Conservation (phyloP, 2,797 vertebrate species). For the Heteromormyrus szaboi region DNA sequence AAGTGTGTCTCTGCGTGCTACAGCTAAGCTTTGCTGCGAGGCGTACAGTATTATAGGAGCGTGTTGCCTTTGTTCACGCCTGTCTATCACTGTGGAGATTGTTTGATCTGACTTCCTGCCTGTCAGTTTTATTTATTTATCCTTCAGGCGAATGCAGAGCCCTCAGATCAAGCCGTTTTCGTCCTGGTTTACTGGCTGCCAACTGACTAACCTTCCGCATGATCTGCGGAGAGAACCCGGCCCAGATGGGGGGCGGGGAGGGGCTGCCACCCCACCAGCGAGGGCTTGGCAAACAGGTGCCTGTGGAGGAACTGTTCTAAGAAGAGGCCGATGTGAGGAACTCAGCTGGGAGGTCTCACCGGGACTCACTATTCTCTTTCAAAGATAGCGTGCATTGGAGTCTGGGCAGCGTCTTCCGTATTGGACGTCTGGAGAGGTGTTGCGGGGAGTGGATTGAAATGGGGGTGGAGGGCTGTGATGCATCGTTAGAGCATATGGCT, state of each 20-base stretch:
- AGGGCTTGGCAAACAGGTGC: neutral
- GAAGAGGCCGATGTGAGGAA: neutral
- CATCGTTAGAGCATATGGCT: neutral
- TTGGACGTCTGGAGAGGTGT: neutral
- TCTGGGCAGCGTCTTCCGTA: neutral
- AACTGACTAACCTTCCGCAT: neutral
- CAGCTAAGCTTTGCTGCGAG: neutral
- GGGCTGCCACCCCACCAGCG: neutral
- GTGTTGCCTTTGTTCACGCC: neutral
- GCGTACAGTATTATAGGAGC: neutral
- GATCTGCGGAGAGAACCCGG: neutral
- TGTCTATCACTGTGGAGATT: neutral
- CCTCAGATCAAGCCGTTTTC: neutral
- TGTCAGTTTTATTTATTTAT: neutral
- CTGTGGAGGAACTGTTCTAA: neutral
- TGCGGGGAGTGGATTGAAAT: neutral
- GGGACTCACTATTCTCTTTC: neutral
- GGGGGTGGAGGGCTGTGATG: neutral
- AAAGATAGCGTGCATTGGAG: neutral
- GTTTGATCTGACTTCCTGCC: neutral
- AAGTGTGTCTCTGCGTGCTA: neutral
- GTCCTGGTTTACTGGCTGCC: neutral
- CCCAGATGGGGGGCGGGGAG: neutral
- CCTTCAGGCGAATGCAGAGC: neutral
- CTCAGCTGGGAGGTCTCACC: neutral